Percentiles rank a stretch among this genome's conserved stretches.
Evolutionary conservation across 2,113 vertebrate species (phyloP).

Genomic region (Rhea americana): DNA sequence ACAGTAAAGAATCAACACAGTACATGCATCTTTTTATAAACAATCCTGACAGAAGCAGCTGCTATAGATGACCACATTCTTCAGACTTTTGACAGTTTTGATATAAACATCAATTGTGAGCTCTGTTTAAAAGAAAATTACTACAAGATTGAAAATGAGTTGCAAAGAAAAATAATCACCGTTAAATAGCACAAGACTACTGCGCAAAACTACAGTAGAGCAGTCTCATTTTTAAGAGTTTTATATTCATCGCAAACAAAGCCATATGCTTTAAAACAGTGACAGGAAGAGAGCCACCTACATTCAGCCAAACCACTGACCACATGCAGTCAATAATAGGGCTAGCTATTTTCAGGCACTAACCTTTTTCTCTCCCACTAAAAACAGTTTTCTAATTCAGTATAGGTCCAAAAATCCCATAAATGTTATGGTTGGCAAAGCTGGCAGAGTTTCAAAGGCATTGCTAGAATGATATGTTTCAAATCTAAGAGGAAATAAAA

Average conservation of each 20-base stretch:
- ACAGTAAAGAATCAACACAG: neutral
- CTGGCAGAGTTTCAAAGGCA: conserved; percentile 66
- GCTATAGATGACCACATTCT: conserved; percentile 11
- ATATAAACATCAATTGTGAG: conserved; percentile 25
- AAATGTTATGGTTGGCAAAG: conserved; percentile 61
- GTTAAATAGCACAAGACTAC: conserved; percentile 29
- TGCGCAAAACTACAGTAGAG: conserved; percentile 37
- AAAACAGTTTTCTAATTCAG: conserved; percentile 72
- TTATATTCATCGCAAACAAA: conserved; percentile 53
- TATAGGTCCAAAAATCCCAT: conserved; percentile 67
- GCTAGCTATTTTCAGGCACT: conserved; percentile 74
- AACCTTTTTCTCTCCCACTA: conserved; percentile 71
- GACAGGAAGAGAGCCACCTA: conserved; percentile 75
- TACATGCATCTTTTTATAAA: neutral
- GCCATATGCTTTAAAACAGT: conserved; percentile 67
- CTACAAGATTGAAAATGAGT: conserved; percentile 22
- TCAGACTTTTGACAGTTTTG: conserved; percentile 13
- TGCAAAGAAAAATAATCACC: conserved; percentile 19
- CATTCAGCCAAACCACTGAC: conserved; percentile 69
- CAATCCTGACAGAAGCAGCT: conserved; percentile 18
- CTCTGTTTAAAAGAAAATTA: neutral
- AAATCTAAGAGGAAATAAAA: conserved; percentile 66
- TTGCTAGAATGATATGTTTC: conserved; percentile 67
- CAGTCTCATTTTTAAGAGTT: conserved; percentile 31
- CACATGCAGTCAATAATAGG: conserved; percentile 74